These are phyloP conservation scores for Illadopsis cleaveri DNA, from an alignment of 2,113 vertebrate species.

Conservation along the genomic window DNA sequence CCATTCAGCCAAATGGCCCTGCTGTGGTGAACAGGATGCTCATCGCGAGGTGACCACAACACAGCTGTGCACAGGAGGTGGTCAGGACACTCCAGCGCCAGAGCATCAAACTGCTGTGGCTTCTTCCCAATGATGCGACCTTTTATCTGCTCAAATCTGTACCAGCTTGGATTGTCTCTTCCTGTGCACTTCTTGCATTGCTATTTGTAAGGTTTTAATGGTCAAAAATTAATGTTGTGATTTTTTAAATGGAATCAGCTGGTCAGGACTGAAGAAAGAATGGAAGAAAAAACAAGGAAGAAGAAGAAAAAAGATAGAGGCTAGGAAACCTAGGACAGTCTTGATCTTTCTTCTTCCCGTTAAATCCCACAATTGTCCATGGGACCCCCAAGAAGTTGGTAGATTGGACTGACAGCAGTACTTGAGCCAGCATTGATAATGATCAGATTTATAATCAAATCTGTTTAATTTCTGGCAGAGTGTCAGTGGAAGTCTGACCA, in stretches of 20 bases:
- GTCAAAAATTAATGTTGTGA: neutral
- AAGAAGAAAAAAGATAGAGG: neutral
- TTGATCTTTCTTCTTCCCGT: neutral
- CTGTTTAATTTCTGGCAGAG: neutral
- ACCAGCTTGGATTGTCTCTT: neutral
- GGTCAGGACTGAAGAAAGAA: neutral
- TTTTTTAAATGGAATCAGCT: neutral
- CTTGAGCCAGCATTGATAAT: neutral
- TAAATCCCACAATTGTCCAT: neutral
- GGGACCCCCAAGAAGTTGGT: neutral
- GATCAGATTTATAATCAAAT: neutral
- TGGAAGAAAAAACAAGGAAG: neutral
- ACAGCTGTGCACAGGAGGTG: neutral
- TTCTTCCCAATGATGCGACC: neutral
- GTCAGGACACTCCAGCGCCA: neutral
- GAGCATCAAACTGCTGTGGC: neutral
- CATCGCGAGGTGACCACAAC: accelerated
- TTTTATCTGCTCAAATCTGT: neutral
- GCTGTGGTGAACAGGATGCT: neutral
- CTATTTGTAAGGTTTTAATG: neutral
- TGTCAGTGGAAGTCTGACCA: neutral
- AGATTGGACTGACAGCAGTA: neutral
- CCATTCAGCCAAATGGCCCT: neutral
- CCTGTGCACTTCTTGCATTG: neutral
- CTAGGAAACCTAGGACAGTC: neutral